Evolutionary conservation across 2,113 vertebrate species (phyloP), one percentile per base, ranked within the genome.

Genomic region (Quiscalus mexicanus): DNA sequence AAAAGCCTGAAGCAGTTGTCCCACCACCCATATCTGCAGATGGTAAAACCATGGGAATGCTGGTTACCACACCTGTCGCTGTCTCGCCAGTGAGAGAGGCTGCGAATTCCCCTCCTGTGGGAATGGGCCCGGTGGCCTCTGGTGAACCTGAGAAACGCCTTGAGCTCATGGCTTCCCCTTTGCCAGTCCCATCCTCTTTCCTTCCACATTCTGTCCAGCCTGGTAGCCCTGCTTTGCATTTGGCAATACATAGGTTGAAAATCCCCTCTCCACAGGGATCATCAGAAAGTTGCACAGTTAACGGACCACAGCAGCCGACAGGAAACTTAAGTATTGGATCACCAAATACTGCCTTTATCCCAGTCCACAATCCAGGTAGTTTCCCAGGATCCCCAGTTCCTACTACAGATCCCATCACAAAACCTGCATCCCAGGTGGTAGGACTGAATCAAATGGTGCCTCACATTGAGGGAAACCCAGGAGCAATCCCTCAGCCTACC

Each of bases 191-290:
- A 44, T 97, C 98, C 8, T 71, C 98, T 42, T 97, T 99, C 59
- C 96, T 98, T 33, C 89, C 98, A 2, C 98, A 98, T 23, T 96
- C 97, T 55, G 96, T 97, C 53, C 97, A 98, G 76, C 89, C 98
- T 78, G 95, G 97, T 49, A 96, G 96, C 78, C 97, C 98, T 13
- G 98, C 97, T 73, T 90, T 98, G 93, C 99, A 98, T 88, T 98
- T 99, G 12, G 96, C 98, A 65, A 96, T 99, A 70, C 99, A 98
- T 33, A 98, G 99, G 78, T 98, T 99, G 74, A 99, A 99, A 96
- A 97, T 98, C 31, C 90, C 97, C 8, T 92, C 98, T 44, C 77
- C 97, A 0, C 98, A 98, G 95, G 98, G 98, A 24, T 94, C 97
- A 5, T 94, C 98, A 1, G 98, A 98, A 95, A 96, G 95, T 80